Percentiles rank a stretch among this genome's conserved stretches.
phyloP scores from a whole-genome alignment of 1,140 invertebrate genomes.

The Caenorhabditis inopinata region DNA sequence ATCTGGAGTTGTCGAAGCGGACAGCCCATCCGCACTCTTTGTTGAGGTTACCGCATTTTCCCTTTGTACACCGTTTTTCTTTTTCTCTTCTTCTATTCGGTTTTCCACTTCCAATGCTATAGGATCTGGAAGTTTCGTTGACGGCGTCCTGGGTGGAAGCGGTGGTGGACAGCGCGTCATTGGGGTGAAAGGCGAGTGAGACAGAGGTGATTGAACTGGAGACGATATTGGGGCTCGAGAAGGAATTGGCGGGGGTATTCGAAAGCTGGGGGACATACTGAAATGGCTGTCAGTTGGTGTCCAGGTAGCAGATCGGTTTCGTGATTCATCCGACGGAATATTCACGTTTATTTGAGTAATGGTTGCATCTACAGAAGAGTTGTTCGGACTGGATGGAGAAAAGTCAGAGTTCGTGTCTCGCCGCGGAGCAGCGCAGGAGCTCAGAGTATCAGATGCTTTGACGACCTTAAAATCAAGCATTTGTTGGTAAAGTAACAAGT shows the following conservation, averaged over 20 bases:
- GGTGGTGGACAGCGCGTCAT: conserved; percentile 48
- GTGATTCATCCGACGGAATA: neutral
- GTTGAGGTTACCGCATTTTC: neutral
- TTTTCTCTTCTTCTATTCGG: neutral
- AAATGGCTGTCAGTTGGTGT: neutral
- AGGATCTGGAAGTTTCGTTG: conserved; percentile 37
- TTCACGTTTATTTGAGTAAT: neutral
- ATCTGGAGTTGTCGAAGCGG: neutral
- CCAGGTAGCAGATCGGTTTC: neutral
- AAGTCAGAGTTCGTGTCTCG: neutral
- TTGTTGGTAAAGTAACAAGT: too few species aligned
- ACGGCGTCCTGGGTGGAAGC: conserved; percentile 47
- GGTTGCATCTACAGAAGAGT: neutral
- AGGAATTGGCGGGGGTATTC: neutral
- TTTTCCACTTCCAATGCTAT: conserved; percentile 17
- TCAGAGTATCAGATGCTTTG: neutral
- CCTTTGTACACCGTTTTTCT: neutral
- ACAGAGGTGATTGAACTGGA: neutral
- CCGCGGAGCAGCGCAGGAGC: neutral
- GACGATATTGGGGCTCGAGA: neutral
- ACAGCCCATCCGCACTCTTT: neutral
- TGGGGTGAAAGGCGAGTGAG: neutral
- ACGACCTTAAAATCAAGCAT: neutral
- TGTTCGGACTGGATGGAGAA: neutral
- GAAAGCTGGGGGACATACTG: neutral